These are phyloP conservation scores for Dendropsophus ebraccatus DNA, from an alignment of 2,113 vertebrate species.

Conservation along the genomic window DNA sequence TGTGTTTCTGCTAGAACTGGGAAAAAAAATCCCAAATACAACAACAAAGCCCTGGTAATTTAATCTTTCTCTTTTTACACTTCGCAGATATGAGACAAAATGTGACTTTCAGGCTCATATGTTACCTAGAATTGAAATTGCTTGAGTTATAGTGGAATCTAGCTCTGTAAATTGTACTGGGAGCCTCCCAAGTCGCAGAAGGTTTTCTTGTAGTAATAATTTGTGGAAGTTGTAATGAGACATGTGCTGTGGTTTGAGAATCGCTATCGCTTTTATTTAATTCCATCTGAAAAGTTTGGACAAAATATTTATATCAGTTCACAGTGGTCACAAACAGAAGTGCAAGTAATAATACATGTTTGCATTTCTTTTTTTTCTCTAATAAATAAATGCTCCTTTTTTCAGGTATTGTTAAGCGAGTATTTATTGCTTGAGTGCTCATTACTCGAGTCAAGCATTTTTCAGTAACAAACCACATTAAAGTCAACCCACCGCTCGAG, in stretches of 20 bases:
- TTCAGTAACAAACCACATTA: too few relatives aligned
- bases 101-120: not conserved
- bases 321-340: not conserved
- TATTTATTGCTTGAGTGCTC: too few relatives aligned
- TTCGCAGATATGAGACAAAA: constrained; percentile 8
- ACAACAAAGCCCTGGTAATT: constrained; percentile 27
- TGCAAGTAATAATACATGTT: not conserved
- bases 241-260: not conserved
- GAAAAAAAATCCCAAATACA: constrained; percentile 31
- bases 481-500: too few relatives aligned
- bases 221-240: not conserved
- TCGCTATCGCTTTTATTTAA: not conserved
- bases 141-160: not conserved
- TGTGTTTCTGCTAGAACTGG: not conserved
- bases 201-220: not conserved
- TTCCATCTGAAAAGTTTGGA: not conserved
- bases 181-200: constrained; percentile 3
- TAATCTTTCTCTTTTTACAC: constrained; percentile 27
- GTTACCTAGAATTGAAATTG: not conserved
- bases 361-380: not conserved
- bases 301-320: not conserved
- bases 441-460: too few relatives aligned
- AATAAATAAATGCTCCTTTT: too few relatives aligned
- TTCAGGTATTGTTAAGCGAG: too few relatives aligned
- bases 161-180: constrained; percentile 32